Evolutionary conservation across 2,888 invertebrate species (phyloP).

Genomic region (Oeneis ivallda): DNA sequence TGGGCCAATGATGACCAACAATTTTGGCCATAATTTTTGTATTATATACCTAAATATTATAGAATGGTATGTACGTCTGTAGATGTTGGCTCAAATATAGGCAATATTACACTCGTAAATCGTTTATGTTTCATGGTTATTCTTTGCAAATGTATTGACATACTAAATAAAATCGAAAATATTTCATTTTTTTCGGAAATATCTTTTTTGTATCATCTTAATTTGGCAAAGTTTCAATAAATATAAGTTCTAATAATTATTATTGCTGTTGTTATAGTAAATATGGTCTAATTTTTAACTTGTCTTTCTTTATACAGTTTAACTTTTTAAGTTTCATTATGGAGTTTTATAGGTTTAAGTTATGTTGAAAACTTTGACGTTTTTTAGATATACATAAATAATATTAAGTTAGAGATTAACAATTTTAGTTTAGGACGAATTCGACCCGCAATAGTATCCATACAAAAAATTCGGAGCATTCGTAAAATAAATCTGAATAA

Average conservation of each 20-base stretch:
- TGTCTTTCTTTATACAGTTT: neutral
- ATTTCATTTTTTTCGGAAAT: neutral
- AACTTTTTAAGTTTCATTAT: slow-evolving; percentile 1
- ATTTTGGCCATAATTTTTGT: neutral
- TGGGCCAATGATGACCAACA: neutral
- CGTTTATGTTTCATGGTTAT: neutral
- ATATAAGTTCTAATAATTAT: neutral
- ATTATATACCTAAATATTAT: neutral
- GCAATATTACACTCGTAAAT: neutral
- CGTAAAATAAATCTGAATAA: slow-evolving; percentile 5
- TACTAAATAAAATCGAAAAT: neutral
- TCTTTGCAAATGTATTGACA: slow-evolving; percentile 1
- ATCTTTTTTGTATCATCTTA: slow-evolving; percentile 12
- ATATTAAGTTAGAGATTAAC: slow-evolving; percentile 39
- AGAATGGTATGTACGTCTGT: neutral
- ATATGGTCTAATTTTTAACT: neutral
- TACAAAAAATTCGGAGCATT: neutral
- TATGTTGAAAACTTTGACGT: too few species aligned
- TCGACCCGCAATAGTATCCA: slow-evolving; percentile 45
- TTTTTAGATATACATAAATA: slow-evolving; percentile 27
- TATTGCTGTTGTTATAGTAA: neutral
- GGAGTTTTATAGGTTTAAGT: too few species aligned
- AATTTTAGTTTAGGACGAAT: slow-evolving; percentile 52
- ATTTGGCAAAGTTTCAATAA: slow-evolving; percentile 13
- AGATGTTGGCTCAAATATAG: neutral